These are phyloP conservation scores for Mimas tiliae DNA, from an alignment of 2,888 invertebrate genomes.

Conservation along the genomic window DNA sequence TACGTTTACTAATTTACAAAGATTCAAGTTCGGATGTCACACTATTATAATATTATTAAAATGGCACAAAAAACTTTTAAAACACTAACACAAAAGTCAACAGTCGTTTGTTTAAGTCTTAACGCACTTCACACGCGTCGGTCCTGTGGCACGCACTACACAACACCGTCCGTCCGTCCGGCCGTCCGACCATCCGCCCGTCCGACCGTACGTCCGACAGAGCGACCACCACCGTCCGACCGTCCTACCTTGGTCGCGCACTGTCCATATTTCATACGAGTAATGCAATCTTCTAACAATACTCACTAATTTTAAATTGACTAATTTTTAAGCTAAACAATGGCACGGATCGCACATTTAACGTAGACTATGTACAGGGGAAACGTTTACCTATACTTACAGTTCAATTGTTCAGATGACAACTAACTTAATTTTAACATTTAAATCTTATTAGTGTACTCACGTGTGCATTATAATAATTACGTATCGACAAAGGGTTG, in stretches of 20 bases:
- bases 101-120: constrained; percentile 71
- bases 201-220: background rate
- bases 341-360: constrained; percentile 84
- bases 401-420: constrained; percentile 70
- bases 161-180: constrained; percentile 41
- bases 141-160: constrained; percentile 53
- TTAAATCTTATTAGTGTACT: constrained; percentile 74
- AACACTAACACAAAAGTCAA: constrained; percentile 84
- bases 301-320: constrained; percentile 74
- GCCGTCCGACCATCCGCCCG: background rate
- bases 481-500: constrained; percentile 75
- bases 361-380: constrained; percentile 76
- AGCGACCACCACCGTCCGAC: background rate
- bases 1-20: constrained; percentile 78
- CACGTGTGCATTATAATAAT: constrained; percentile 74
- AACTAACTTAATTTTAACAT: constrained; percentile 77
- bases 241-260: constrained; percentile 26
- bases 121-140: constrained; percentile 64
- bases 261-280: constrained; percentile 31
- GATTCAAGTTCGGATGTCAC: constrained; percentile 85
- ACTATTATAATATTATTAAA: constrained; percentile 80
- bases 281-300: constrained; percentile 44
- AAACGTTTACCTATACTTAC: constrained; percentile 65
- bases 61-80: constrained; percentile 84
- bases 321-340: constrained; percentile 81